phyloP scores from a whole-genome alignment of 2,113 vertebrate genomes.

The Callionymus lyra region DNA sequence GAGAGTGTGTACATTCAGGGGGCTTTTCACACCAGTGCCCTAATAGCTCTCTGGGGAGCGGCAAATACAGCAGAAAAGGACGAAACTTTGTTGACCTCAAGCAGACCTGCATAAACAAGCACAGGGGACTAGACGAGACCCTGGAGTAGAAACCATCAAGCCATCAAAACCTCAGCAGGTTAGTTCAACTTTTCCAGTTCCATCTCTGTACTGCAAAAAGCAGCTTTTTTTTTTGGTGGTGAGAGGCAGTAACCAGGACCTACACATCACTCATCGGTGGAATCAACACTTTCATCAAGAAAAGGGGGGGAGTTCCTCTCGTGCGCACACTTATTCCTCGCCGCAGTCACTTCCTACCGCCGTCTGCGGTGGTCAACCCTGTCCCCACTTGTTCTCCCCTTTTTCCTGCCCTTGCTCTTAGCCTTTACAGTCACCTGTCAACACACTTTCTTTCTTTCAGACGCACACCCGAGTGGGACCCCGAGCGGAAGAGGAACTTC shows the following conservation, averaged over 20 bases:
- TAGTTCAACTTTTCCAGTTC: too few species aligned
- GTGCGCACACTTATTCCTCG: conserved; percentile 23
- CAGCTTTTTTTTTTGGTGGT: too few species aligned
- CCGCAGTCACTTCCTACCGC: not conserved
- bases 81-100: conserved; percentile 43
- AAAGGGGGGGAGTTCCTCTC: conserved; percentile 24
- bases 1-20: conserved; percentile 47
- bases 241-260: conserved; percentile 58
- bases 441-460: conserved; percentile 38
- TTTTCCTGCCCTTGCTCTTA: conserved; percentile 51
- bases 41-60: conserved; percentile 60
- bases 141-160: not conserved
- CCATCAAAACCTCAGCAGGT: too few species aligned
- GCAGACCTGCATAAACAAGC: conserved; percentile 43
- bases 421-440: conserved; percentile 62
- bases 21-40: conserved; percentile 59
- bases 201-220: conserved; percentile 14
- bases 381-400: conserved; percentile 2
- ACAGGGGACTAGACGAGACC: not conserved
- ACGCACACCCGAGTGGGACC: conserved; percentile 22
- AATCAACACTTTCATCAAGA: conserved; percentile 63
- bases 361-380: conserved; percentile 31
- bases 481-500: conserved; percentile 45
- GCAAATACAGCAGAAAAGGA: conserved; percentile 63
- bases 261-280: conserved; percentile 58